Evolutionary conservation across 2,888 invertebrate genomes (phyloP), one percentile per base, ranked within the genome.

Genomic region (Mycalesis mineus): DNA sequence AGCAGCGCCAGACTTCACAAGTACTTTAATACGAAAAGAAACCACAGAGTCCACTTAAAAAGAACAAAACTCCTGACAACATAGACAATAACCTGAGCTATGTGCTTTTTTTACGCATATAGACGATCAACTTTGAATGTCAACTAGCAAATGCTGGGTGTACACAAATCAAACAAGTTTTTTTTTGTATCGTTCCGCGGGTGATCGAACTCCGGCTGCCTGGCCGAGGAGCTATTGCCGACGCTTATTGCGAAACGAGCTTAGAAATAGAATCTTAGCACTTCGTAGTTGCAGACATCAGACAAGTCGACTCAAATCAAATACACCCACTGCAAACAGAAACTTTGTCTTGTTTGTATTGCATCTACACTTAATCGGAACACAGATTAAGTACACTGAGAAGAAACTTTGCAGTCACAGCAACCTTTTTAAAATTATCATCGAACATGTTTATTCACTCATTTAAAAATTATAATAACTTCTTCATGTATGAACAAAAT

Each of bases 151-250:
- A 65, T 60, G 64, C 58, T 52, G 62, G 62, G 50, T 63, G 48
- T 65, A 63, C 60, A 65, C 65, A 63, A 67, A 65, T 68, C 65
- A 66, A 69, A 67, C 66, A 63, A 65, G 65, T 67, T 69, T 69
- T 49, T 33, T 53, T 69, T 67, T 66, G 63, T 66, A 67, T 66
- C 58, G 58, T 61, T 62, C 63, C 54, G 53, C 62, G 63, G 69
- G 69, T 68, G 66, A 70, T 68, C 66, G 69, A 70, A 70, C 69
- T 68, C 62, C 51, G 57, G 55, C 59, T 61, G 61, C 63, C 64
- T 52, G 62, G 64, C 55, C 50, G 62, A 58, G 57, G 59, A 61
- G 56, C 57, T 58, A 65, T 65, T 61, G 65, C 65, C 61, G 65
- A 65, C 58, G 58, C 60, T 57, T 51, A 63, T 60, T 64, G 67